Base-by-base conservation (phyloP, 2,888 invertebrate genomes). In the Sinopyrophorus schimmeli region DNA sequence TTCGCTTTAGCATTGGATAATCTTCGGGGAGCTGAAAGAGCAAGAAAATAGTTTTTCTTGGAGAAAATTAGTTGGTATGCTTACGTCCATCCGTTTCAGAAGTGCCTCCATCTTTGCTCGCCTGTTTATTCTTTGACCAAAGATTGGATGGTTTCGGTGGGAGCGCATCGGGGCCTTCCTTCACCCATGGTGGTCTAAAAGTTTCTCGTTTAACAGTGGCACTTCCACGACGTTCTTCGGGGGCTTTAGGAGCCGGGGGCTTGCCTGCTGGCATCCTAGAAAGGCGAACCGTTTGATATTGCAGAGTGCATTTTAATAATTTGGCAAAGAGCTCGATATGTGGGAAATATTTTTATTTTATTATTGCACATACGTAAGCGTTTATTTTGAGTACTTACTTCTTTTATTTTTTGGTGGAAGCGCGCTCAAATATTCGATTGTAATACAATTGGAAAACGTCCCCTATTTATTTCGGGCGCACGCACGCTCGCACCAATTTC, bases 101-200 rank as follows among this genome's bases (percentile, higher is more conserved):
- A 4, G 51, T 18, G 3, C 26, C 18, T 6, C 40, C 31, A 32
- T 51, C 41, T 38, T 32, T 41, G 15, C 37, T 47, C 2, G 16
- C 18, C 15, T 50, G 43, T 17, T 31, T 32, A 24, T 44, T 31
- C 41, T 56, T 54, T 14, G 48, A 32, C 31, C 44, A 35, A 17
- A 42, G 18, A 23, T 48, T 41, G 3, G 42, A 50, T 5, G 47
- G 48, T 39, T 49, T 51, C 11, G 76, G 61, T 3, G 81, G 78
- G 68, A 75, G 74, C 5, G 76, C 78, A 2, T 80, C 70, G 10
- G 83, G 81, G 9, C 78, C 78, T 53, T 81, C 84, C 65, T 86
- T 86, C 37, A 87, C 86, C 84, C 87, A 87, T 3, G 88, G 87
- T 23, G 87, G 86, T 53, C 86, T 76, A 69, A 83, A 85, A 50